Evolutionary conservation across 1,140 invertebrate genomes (phyloP).

Genomic region (Drosophila micromelanica): DNA sequence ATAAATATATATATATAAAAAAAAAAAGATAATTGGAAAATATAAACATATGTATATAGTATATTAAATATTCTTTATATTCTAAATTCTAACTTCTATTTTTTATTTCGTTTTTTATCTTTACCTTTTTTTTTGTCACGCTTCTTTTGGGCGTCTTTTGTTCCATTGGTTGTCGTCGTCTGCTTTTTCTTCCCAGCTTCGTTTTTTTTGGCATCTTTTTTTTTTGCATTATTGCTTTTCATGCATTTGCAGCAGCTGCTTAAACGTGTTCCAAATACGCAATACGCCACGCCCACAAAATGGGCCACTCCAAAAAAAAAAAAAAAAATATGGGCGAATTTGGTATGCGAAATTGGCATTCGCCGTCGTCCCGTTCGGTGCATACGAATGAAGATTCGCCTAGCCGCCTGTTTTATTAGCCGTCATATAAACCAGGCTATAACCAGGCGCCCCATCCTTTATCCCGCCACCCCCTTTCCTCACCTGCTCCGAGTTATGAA

Average conservation of each 20-base stretch:
- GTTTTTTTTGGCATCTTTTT: constrained; percentile 17
- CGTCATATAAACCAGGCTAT: constrained; percentile 59
- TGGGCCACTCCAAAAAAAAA: not conserved
- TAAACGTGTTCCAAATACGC: constrained; percentile 81
- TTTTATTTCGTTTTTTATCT: constrained; percentile 36
- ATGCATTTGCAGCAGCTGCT: constrained; percentile 76
- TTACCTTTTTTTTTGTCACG: constrained; percentile 44
- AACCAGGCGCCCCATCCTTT: constrained; percentile 1
- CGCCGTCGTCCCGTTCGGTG: constrained; percentile 34
- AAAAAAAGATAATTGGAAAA: too few relatives aligned
- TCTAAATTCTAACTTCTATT: constrained; percentile 54
- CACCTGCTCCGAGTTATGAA: constrained; percentile 7
- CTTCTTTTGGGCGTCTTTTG: constrained; percentile 30
- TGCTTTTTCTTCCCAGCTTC: constrained; percentile 4
- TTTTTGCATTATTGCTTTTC: constrained; percentile 56
- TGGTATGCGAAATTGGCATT: constrained; percentile 53
- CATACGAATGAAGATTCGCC: constrained; percentile 71
- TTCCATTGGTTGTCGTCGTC: constrained; percentile 3
- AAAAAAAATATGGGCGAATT: too few relatives aligned
- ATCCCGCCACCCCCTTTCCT: not conserved
- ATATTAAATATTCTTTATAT: not conserved
- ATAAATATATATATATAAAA: too few relatives aligned
- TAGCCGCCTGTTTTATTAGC: constrained; percentile 64
- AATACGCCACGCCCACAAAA: constrained; percentile 40
- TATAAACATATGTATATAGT: too few relatives aligned